Conservation (phyloP, 2,113 vertebrate species). For the Lonchura striata region DNA sequence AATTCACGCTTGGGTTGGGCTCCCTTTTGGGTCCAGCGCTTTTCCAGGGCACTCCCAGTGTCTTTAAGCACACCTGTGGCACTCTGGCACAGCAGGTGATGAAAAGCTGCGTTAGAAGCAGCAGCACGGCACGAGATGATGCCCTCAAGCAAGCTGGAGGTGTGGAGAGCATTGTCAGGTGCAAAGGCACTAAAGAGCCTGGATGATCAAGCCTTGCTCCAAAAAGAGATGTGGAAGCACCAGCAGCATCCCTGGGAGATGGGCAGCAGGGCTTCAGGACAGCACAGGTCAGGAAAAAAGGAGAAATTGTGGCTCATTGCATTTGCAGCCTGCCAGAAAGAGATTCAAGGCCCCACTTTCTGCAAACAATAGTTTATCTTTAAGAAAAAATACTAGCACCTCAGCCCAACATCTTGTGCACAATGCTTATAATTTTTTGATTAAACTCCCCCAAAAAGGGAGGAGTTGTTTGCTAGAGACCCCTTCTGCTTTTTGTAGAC, state of each 20-base stretch:
- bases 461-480: background rate
- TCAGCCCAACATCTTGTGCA: background rate
- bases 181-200: background rate
- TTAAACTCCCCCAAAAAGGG: fast-evolving
- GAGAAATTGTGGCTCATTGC: background rate
- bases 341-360: background rate
- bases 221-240: background rate
- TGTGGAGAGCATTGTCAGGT: fast-evolving
- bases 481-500: background rate
- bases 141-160: background rate
- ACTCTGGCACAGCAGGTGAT: background rate
- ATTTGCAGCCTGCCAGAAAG: background rate
- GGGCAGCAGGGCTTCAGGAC: background rate
- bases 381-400: background rate
- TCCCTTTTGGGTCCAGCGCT: background rate
- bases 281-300: background rate
- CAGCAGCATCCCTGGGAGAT: background rate
- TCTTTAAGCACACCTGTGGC: background rate
- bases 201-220: background rate
- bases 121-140: fast-evolving
- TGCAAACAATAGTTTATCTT: background rate
- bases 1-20: background rate
- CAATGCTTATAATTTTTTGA: background rate
- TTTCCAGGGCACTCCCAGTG: background rate
- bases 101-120: background rate